Conservation (phyloP, 1,140 invertebrate species). For the Thereuonema tuberculata region DNA sequence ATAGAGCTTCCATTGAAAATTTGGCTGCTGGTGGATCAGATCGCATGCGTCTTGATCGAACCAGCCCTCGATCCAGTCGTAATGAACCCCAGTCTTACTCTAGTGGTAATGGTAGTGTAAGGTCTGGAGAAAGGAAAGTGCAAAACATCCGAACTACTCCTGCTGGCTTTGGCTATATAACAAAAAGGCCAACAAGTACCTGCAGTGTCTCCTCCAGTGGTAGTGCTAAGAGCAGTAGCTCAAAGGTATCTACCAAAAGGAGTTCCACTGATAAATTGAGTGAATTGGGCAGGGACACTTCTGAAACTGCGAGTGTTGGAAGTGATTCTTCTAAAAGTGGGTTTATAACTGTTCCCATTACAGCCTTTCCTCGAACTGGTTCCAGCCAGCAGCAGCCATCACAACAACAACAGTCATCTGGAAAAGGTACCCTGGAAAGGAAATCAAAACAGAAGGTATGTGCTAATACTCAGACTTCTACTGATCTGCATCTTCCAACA, state of each 20-base stretch:
- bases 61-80: conserved; percentile 4
- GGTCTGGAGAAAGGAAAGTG: not conserved
- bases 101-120: too few species aligned
- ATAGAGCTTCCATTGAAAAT: not conserved
- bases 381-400: not conserved
- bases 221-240: conserved; percentile 33
- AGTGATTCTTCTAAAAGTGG: conserved; percentile 9
- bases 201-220: conserved; percentile 30
- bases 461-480: not conserved
- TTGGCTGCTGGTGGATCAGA: not conserved
- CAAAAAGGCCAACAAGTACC: conserved; percentile 54
- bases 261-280: conserved; percentile 8
- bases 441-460: not conserved
- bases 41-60: not conserved
- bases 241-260: conserved; percentile 31
- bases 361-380: not conserved
- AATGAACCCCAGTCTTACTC: too few species aligned
- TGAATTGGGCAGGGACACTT: conserved; percentile 1
- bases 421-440: conserved; percentile 14
- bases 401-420: not conserved
- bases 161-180: conserved; percentile 48
- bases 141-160: not conserved
- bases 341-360: not conserved
- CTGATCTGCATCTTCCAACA: not conserved
- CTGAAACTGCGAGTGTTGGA: conserved; percentile 8